Evolutionary conservation across 2,888 invertebrate species (phyloP).

Genomic region (Hypercompe scribonia): DNA sequence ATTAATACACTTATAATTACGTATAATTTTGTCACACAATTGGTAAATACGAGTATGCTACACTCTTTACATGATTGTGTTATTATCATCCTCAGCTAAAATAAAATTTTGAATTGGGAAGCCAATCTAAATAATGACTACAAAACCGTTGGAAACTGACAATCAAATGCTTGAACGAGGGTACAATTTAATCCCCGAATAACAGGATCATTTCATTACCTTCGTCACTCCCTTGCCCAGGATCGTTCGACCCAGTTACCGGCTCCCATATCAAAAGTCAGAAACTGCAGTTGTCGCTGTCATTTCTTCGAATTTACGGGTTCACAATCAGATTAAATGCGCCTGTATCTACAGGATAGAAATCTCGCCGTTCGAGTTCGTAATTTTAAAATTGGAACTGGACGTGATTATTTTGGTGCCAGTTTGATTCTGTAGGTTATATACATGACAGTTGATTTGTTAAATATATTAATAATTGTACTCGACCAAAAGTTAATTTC

Average conservation of each 20-base stretch:
- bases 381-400: slow-evolving; percentile 1
- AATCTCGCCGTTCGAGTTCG: slow-evolving; percentile 16
- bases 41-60: no score
- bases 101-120: background rate
- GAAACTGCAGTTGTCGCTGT: slow-evolving; percentile 32
- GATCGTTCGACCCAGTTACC: slow-evolving; percentile 9
- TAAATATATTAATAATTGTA: background rate
- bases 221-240: slow-evolving; percentile 7
- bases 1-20: no score
- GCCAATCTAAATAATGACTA: background rate
- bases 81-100: background rate
- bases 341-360: slow-evolving; percentile 18
- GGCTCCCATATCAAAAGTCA: slow-evolving; percentile 32
- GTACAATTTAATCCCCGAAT: slow-evolving; percentile 3
- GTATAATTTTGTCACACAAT: no score
- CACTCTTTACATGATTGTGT: no score
- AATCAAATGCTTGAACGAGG: background rate
- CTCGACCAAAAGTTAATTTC: background rate
- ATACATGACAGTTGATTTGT: background rate
- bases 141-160: background rate
- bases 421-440: background rate
- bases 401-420: background rate
- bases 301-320: slow-evolving; percentile 40
- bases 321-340: slow-evolving; percentile 45
- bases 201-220: slow-evolving; percentile 16